These are phyloP conservation scores for Drosophila mayri DNA, from an alignment of 1,140 invertebrate species.

Conservation along the genomic window DNA sequence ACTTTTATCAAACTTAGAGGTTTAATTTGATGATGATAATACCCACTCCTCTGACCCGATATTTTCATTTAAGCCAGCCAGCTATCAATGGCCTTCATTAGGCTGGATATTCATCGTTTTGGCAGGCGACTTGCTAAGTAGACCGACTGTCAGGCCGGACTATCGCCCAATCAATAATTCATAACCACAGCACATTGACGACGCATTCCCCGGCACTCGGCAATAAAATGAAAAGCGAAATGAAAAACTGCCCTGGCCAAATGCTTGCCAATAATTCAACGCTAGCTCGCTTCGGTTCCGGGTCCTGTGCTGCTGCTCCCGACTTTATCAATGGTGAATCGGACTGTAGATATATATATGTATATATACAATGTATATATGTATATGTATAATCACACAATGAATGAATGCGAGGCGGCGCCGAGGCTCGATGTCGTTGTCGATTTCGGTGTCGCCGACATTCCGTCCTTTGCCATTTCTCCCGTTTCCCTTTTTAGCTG, in stretches of 20 bases:
- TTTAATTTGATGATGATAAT: neutral
- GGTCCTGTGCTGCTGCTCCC: constrained; percentile 26
- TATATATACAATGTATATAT: constrained; percentile 14
- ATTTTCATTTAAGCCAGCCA: constrained; percentile 15
- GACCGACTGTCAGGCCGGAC: constrained; percentile 41
- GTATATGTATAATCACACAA: constrained; percentile 35
- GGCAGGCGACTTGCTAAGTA: constrained; percentile 41
- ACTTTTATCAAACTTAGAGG: neutral
- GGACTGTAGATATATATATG: constrained; percentile 11
- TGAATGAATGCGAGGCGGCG: constrained; percentile 72
- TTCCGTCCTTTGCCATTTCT: constrained; percentile 40
- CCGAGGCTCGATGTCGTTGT: constrained; percentile 48
- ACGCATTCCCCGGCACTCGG: constrained; percentile 52
- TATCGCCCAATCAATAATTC: constrained; percentile 78
- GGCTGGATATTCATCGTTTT: constrained; percentile 29
- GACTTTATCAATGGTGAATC: constrained; percentile 76
- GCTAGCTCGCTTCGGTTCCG: constrained; percentile 21
- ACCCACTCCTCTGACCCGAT: too few relatives aligned
- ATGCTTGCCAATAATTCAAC: constrained; percentile 60
- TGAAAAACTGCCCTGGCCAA: constrained; percentile 52
- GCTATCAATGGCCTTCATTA: constrained; percentile 40
- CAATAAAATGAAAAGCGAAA: constrained; percentile 79
- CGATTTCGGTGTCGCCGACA: constrained; percentile 47
- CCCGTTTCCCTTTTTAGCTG: constrained; percentile 34
- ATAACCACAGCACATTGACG: constrained; percentile 74